Percentiles rank a stretch among this genome's conserved stretches.
phyloP scores from a whole-genome alignment of 2,113 vertebrate species.

The Sapayoa aenigma region DNA sequence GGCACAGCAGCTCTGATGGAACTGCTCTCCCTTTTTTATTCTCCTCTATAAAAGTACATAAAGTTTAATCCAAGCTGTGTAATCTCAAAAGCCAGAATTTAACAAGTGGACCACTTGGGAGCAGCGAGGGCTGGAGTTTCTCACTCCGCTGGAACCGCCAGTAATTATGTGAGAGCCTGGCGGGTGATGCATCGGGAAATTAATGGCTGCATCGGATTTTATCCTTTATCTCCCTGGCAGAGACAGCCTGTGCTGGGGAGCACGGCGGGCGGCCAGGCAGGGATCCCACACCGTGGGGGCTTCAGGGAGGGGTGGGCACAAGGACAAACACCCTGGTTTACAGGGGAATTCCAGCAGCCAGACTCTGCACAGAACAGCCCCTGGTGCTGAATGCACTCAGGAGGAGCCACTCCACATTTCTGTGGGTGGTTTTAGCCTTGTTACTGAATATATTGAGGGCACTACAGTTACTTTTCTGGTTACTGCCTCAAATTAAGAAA shows the following conservation, averaged over 20 bases:
- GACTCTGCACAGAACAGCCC: rapidly evolving
- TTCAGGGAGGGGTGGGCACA: background rate
- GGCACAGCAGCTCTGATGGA: background rate
- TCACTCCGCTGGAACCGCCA: background rate
- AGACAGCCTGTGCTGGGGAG: background rate
- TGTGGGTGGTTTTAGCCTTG: background rate
- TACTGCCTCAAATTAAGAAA: background rate
- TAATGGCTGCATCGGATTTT: background rate
- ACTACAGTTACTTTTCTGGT: background rate
- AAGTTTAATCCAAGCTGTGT: constrained; percentile 28
- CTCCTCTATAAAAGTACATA: constrained; percentile 2
- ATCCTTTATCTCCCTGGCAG: background rate
- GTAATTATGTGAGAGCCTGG: constrained; percentile 25
- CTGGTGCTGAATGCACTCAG: rapidly evolving
- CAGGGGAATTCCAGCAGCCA: background rate
- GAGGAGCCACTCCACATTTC: rapidly evolving
- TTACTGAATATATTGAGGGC: background rate
- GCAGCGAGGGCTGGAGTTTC: constrained; percentile 26
- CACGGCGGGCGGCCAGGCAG: background rate
- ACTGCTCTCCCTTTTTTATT: constrained; percentile 17
- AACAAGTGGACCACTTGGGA: constrained; percentile 43
- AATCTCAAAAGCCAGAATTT: constrained; percentile 36
- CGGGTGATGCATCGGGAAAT: background rate
- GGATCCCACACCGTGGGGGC: rapidly evolving
- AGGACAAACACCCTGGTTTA: background rate